Conservation (phyloP, 92 coral and sea anemone genomes). For the Nematostella vectensis region DNA sequence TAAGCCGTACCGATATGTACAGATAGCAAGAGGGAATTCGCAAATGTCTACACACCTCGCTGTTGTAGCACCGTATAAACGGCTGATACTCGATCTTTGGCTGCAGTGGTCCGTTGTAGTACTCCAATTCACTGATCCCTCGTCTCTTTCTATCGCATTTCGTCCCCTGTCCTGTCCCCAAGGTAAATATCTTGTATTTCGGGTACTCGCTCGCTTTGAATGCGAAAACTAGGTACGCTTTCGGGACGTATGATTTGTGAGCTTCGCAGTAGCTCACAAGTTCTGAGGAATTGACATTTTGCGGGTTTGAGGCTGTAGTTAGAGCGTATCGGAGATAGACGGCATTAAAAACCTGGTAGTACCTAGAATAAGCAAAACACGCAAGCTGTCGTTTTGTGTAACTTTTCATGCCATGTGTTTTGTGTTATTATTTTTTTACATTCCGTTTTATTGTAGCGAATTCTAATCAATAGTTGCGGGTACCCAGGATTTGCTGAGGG, state of each 20-base stretch:
- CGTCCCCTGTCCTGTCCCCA: constrained; percentile 30
- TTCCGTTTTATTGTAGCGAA: too few relatives aligned
- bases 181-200: constrained; percentile 17
- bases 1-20: too few relatives aligned
- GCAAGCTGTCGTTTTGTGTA: too few relatives aligned
- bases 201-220: constrained; percentile 28
- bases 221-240: constrained; percentile 42
- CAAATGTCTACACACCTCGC: too few relatives aligned
- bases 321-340: neutral
- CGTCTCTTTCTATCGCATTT: constrained; percentile 10
- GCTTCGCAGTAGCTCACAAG: constrained; percentile 31
- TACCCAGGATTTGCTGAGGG: too few relatives aligned
- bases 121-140: neutral
- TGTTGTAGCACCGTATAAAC: neutral
- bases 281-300: neutral
- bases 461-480: too few relatives aligned
- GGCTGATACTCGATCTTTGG: neutral
- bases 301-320: neutral
- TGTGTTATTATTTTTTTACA: too few relatives aligned
- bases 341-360: neutral
- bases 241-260: constrained; percentile 11
- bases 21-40: too few relatives aligned
- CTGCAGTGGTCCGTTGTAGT: neutral
- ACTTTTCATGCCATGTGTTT: too few relatives aligned
- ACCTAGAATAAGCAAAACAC: too few relatives aligned